Evolutionary conservation across 2,113 vertebrate genomes (phyloP).

Genomic region (Xiphias gladius): DNA sequence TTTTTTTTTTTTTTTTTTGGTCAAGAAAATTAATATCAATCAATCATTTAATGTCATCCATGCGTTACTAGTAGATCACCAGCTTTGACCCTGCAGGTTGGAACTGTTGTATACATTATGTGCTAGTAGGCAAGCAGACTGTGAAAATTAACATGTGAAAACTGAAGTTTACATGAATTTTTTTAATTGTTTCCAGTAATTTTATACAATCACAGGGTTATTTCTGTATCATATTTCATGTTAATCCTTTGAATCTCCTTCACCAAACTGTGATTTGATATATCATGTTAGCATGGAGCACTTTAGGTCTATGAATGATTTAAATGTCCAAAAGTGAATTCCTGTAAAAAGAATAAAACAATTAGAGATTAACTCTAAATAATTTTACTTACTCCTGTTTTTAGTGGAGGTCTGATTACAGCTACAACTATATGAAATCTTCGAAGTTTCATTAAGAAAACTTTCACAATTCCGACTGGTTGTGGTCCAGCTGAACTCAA

Average conservation of each 20-base stretch:
- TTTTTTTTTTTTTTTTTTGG: neutral
- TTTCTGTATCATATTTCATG: neutral
- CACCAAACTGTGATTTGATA: neutral
- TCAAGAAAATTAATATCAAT: neutral
- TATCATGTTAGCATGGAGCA: neutral
- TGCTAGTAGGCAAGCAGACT: neutral
- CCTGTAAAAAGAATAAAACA: neutral
- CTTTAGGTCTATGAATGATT: neutral
- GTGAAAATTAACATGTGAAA: neutral
- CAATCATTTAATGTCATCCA: slow-evolving; percentile 1
- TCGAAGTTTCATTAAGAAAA: fast-evolving
- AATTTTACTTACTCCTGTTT: neutral
- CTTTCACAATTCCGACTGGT: neutral
- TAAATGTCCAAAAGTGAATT: neutral
- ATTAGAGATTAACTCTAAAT: neutral
- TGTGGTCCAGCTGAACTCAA: neutral
- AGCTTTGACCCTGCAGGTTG: neutral
- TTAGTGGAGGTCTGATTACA: fast-evolving
- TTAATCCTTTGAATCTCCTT: neutral
- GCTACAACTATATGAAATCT: neutral
- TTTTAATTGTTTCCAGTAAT: neutral
- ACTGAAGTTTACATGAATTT: neutral
- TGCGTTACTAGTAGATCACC: neutral
- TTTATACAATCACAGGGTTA: neutral
- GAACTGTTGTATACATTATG: too few species aligned